Evolutionary conservation across 2,888 invertebrate genomes (phyloP), one percentile per base, ranked within the genome.

Genomic region (Dryobota labecula): DNA sequence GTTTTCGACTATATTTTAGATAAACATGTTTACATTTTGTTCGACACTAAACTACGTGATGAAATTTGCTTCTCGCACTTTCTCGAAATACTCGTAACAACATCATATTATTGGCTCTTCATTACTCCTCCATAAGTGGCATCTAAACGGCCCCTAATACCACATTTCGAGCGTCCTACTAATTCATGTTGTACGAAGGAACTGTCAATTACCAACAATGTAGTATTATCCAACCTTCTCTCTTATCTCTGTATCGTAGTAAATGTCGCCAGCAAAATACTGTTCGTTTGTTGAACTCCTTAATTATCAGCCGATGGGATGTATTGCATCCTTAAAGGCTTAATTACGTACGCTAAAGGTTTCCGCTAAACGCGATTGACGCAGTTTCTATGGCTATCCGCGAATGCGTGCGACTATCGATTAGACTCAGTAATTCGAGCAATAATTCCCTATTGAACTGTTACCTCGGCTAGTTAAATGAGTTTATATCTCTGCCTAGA

Each of bases 401-500:
- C 87, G 88, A 89, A 91, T 90, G 90, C 91, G 89, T 91, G 90
- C 88, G 84, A 87, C 90, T 88, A 88, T 89, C 91, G 90, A 92
- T 93, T 93, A 92, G 88, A 89, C 84, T 76, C 84, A 77, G 88
- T 92, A 92, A 92, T 93, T 90, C 89, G 86, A 89, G 88, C 89
- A 90, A 92, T 93, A 93, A 93, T 88, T 91, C 89, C 90, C 92
- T 85, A 92, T 93, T 93, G 90, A 91, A 91, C 91, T 92, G 91
- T 91, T 90, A 85, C 87, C 84, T 89, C 76, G 83, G 85, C 85
- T 84, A 87, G 88, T 88, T 90, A 88, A 92, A 90, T 90, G 87
- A 89, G 88, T 90, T 89, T 91, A 89, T 89, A 90, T 88, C 85
- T 82, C 77, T 87, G 84, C 83, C 77, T 78, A 83, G 80, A 81